Percentiles rank a stretch among this genome's conserved stretches.
These are phyloP conservation scores for Ruditapes philippinarum DNA, from an alignment of 1,140 invertebrate genomes.

Conservation along the genomic window DNA sequence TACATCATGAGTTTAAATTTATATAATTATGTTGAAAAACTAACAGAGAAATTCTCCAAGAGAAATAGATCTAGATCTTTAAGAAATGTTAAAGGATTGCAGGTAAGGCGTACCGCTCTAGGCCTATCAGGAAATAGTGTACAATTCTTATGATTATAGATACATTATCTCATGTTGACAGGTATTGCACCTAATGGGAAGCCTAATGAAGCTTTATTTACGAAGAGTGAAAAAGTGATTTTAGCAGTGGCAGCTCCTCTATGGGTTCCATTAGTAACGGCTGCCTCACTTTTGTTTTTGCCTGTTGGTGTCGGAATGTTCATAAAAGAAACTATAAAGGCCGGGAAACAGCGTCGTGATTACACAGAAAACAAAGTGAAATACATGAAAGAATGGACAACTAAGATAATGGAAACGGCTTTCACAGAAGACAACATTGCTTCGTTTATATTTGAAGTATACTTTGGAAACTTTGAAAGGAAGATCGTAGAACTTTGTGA, in stretches of 20 bases:
- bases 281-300: constrained; percentile 62
- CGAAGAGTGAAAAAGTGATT: constrained; percentile 69
- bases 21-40: too few relatives aligned
- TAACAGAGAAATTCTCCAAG: too few relatives aligned
- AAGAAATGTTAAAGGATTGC: too few relatives aligned
- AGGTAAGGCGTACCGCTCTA: too few relatives aligned
- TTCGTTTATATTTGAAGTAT: constrained; percentile 57
- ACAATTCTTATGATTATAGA: too few relatives aligned
- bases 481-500: constrained; percentile 67
- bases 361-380: constrained; percentile 59
- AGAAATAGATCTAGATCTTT: too few relatives aligned
- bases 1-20: too few relatives aligned
- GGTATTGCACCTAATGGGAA: not conserved
- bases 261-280: constrained; percentile 71
- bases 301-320: constrained; percentile 69
- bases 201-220: constrained; percentile 52
- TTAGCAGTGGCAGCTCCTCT: constrained; percentile 69
- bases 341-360: not conserved
- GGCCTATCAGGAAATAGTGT: too few relatives aligned
- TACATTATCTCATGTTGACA: too few relatives aligned
- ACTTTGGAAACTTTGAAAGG: constrained; percentile 59
- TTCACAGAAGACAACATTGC: constrained; percentile 58
- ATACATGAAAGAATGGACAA: constrained; percentile 67
- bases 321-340: constrained; percentile 60
- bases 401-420: constrained; percentile 15